Evolutionary conservation across 1,140 invertebrate genomes (phyloP).

Genomic region (Saccostrea cuccullata): DNA sequence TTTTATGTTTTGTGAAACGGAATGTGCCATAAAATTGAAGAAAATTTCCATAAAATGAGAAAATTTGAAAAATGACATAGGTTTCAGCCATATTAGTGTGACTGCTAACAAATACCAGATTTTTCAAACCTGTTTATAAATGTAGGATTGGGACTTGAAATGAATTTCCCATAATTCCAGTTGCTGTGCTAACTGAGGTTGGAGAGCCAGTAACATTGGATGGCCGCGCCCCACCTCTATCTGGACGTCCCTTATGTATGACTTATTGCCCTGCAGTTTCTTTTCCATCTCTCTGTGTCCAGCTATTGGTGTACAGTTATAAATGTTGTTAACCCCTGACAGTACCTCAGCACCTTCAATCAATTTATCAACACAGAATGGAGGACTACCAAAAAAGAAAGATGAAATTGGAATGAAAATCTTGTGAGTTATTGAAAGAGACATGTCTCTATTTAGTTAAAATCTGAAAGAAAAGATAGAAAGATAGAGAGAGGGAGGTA

Average conservation of each 20-base stretch:
- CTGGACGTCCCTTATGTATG: not conserved
- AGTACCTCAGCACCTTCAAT: not conserved
- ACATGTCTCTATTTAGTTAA: no score
- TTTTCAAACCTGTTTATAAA: slow-evolving; percentile 24
- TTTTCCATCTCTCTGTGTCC: not conserved
- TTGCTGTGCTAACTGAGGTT: not conserved
- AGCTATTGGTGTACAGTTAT: not conserved
- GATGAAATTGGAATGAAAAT: no score
- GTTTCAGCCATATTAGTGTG: no score
- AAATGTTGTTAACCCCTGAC: slow-evolving; percentile 6
- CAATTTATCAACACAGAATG: slow-evolving; percentile 20
- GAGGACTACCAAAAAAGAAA: not conserved
- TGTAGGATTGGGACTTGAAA: slow-evolving; percentile 15
- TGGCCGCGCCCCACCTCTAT: not conserved
- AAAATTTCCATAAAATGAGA: no score
- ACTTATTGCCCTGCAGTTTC: not conserved
- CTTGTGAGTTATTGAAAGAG: not conserved
- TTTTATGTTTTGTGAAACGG: no score
- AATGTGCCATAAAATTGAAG: no score
- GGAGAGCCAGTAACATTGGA: not conserved
- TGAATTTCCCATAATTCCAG: slow-evolving; percentile 30
- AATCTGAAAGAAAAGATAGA: no score
- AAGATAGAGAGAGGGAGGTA: not conserved
- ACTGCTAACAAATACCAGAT: no score
- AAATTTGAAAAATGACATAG: no score